Evolutionary conservation across 2,888 invertebrate species (phyloP), one percentile per base, ranked within the genome.

Genomic region (Stenurella melanura): DNA sequence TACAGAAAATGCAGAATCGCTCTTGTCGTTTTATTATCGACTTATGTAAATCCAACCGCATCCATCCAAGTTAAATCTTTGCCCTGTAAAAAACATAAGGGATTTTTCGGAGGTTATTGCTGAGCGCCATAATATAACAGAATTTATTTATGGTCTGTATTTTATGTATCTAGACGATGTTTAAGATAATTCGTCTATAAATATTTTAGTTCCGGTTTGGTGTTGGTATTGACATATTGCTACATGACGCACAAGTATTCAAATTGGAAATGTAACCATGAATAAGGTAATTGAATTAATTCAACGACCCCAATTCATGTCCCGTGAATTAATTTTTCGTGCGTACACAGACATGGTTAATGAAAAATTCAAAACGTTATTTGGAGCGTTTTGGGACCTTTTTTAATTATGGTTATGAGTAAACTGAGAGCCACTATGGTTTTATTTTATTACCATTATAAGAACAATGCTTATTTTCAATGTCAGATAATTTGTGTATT

Each of bases 61-160:
- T 64, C 38, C 10, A 34, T 63, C 63, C 17, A 6, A 17, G 63
- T 38, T 64, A 64, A 38, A 64, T 64, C 38, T 64, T 38, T 18
- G 63, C 11, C 18, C 42, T 38, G 38, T 18, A 38, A 18, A 63
- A 63, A 64, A 18, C 34, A 34, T 34, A 38, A 34, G 38, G 38
- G 63, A 18, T 64, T 64, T 34, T 38, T 42, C 63, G 38, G 18
- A 15, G 63, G 63, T 64, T 64, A 18, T 38, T 64, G 26, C 19
- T 64, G 34, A 34, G 34, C 34, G n/a, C 30, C 38, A 10, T 38
- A 18, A 38, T 38, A 38, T 38, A 34, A 64, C 18, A 4, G 38
- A 38, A 64, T 64, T 64, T 64, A 38, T 64, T 64, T 64, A 64
- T 38, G 38, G 63, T 5, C 38, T 38, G 18, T 64, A 38, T 64